These are phyloP conservation scores for Corythaeola cristata DNA, from an alignment of 2,113 vertebrate genomes.

Conservation along the genomic window DNA sequence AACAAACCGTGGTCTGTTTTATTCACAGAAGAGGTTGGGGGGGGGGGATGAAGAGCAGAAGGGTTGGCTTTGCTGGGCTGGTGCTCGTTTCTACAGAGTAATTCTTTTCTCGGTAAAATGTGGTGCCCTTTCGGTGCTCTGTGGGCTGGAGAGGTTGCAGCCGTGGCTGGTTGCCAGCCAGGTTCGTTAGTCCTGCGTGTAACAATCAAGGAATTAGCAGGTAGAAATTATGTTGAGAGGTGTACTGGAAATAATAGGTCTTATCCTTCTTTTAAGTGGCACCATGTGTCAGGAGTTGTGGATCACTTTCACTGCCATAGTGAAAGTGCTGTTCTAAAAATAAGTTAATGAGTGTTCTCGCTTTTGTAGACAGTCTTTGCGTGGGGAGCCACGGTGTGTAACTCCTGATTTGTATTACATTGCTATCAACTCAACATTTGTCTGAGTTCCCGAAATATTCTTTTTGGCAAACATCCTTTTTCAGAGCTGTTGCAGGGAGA, in stretches of 20 bases:
- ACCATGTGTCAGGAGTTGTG: not conserved
- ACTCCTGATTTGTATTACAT: rapidly evolving
- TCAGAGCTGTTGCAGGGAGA: not conserved
- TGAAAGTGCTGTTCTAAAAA: not conserved
- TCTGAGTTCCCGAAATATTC: not conserved
- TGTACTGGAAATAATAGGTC: not conserved
- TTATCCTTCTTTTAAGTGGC: not conserved
- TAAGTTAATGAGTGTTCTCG: not conserved
- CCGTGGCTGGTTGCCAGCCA: not conserved
- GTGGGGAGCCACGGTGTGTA: not conserved
- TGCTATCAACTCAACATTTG: not conserved
- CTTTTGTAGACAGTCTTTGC: not conserved
- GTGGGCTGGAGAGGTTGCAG: not conserved
- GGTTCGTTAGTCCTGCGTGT: too few species aligned
- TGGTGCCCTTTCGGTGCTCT: not conserved
- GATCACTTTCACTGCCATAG: not conserved
- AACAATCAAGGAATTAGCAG: not conserved
- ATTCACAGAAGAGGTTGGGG: not conserved
- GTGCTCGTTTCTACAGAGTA: not conserved
- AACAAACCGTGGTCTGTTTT: rapidly evolving
- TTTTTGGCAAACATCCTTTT: not conserved
- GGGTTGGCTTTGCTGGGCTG: not conserved
- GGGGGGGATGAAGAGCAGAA: not conserved
- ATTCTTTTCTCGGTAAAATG: not conserved
- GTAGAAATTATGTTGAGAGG: not conserved